phyloP scores from a whole-genome alignment of 2,888 invertebrate genomes.

The Myopa tessellatipennis region DNA sequence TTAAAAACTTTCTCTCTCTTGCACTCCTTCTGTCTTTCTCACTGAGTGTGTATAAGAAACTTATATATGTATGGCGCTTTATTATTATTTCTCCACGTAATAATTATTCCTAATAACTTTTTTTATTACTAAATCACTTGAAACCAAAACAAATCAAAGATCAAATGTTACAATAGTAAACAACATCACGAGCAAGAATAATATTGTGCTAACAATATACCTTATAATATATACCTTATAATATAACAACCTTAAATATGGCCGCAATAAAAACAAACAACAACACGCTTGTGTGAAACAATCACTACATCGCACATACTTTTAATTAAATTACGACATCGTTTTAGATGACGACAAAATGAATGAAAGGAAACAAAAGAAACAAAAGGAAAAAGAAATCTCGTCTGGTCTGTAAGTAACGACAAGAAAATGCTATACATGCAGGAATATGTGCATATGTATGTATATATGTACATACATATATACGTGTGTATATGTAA shows the following conservation, averaged over 20 bases:
- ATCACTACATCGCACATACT: neutral
- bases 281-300: neutral
- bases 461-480: neutral
- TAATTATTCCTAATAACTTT: neutral
- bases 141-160: slow-evolving; percentile 32
- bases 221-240: too few relatives aligned
- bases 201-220: too few relatives aligned
- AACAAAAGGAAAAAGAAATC: neutral
- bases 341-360: neutral
- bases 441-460: too few relatives aligned
- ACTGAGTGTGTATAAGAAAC: too few relatives aligned
- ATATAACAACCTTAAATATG: neutral
- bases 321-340: neutral
- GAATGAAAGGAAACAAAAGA: neutral
- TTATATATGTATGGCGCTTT: too few relatives aligned
- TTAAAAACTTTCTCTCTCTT: too few relatives aligned
- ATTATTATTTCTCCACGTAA: neutral
- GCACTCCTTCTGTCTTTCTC: too few relatives aligned
- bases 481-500: too few relatives aligned
- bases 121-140: slow-evolving; percentile 11
- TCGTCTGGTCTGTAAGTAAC: too few relatives aligned
- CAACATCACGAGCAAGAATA: too few relatives aligned
- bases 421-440: too few relatives aligned
- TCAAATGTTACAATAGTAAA: slow-evolving; percentile 22
- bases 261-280: neutral